Base-by-base conservation (phyloP, 2,113 vertebrate species). In the Daphoenositta chrysoptera region DNA sequence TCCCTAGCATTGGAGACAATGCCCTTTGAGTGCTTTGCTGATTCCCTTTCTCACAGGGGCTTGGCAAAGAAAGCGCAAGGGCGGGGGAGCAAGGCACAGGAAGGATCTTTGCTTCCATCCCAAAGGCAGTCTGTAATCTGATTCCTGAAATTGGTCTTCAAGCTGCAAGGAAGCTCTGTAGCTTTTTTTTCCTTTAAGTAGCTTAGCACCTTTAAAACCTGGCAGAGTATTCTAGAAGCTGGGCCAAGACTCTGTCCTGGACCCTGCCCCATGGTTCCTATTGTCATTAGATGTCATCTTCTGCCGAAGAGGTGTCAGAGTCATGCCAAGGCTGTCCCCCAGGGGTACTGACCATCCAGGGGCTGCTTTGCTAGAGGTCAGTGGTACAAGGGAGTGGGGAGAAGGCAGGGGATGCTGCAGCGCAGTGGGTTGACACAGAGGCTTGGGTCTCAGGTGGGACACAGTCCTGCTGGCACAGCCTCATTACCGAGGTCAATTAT, bases 191-290 rank as follows among this genome's bases (percentile, higher is more conserved):
- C 1, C 3, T 83, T 92, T 69, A 80, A 89, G 66, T 57, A 92
- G 54, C 66, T 94, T 76, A 94, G 40, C 54, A 73, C 78, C 66
- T 85, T 89, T 77, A 39, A 94, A 91, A 83, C 42, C 31, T 54
- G n/a, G 5, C 75, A 79, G 27, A 79, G 24, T 8, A 1, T 83
- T 63, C 50, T 83, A 71, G 66, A 68, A 83, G 22, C 27, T 47
- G 17, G 65, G 15, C 71, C 48, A 63, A 64, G 73, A 64, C 37
- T 37, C 45, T 87, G n/a, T 6, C 10, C 50, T 30, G 48, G 27
- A 47, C 65, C 42, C 56, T 93, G 37, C 35, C 30, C 14, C 8
- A 3, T 11, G 24, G 33, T 70, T 42, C 5, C 1, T 2, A 1
- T 47, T 6, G 2, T 77, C 51, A 33, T 66, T 8, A 54, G 45